Percentiles rank a stretch among this genome's conserved stretches.
Evolutionary conservation across 2,888 invertebrate species (phyloP).

Genomic region (Ormyrus labotus): DNA sequence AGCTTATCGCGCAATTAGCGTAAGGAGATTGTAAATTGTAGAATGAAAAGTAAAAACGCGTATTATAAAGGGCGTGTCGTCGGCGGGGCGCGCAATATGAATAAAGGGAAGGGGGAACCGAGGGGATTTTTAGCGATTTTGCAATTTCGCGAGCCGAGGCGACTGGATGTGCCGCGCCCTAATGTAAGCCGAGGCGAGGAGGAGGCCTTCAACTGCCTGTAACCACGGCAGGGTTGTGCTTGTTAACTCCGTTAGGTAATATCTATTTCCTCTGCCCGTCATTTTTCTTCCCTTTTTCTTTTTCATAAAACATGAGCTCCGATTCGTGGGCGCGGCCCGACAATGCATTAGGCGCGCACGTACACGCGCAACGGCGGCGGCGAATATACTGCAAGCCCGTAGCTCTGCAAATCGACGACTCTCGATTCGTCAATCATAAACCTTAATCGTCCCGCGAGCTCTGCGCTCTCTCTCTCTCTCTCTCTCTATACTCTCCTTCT

Average conservation of each 20-base stretch:
- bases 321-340: slow-evolving; percentile 62
- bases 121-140: slow-evolving; percentile 65
- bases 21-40: slow-evolving; percentile 31
- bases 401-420: background rate
- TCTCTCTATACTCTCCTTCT: background rate
- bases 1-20: slow-evolving; percentile 40
- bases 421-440: slow-evolving; percentile 56
- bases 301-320: slow-evolving; percentile 47
- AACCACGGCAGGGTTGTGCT: slow-evolving; percentile 59
- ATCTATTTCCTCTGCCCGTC: slow-evolving; percentile 72
- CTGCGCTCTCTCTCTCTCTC: slow-evolving; percentile 11
- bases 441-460: slow-evolving; percentile 51
- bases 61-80: slow-evolving; percentile 40
- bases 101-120: background rate
- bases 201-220: slow-evolving; percentile 56
- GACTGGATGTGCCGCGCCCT: slow-evolving; percentile 67
- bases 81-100: slow-evolving; percentile 25
- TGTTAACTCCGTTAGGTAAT: slow-evolving; percentile 71
- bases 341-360: slow-evolving; percentile 56
- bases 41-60: slow-evolving; percentile 4
- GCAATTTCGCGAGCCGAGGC: slow-evolving; percentile 63
- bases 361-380: slow-evolving; percentile 27
- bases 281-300: slow-evolving; percentile 62
- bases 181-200: slow-evolving; percentile 56
- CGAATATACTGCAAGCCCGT: background rate